phyloP scores from a whole-genome alignment of 2,113 vertebrate genomes.

The Centropus unirufus region DNA sequence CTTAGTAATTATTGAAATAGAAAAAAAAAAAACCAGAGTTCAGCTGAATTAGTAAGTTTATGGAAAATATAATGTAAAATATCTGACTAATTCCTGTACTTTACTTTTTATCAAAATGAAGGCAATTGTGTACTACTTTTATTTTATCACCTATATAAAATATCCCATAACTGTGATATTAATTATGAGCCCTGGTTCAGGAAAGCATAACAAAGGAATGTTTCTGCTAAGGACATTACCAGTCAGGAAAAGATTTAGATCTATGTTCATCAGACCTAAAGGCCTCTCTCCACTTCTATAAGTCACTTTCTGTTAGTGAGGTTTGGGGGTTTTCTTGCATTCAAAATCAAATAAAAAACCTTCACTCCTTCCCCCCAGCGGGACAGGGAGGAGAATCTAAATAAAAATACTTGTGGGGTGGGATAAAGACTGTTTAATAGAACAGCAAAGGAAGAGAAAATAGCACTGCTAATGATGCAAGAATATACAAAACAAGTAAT shows the following conservation, averaged over 20 bases:
- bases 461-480: too few species aligned
- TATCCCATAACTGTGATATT: neutral
- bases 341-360: neutral
- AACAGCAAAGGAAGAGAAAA: too few species aligned
- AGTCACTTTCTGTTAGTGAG: neutral
- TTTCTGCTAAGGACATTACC: neutral
- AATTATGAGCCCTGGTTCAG: neutral
- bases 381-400: too few species aligned
- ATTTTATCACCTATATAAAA: neutral
- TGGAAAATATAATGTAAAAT: neutral
- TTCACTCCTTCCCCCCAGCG: too few species aligned
- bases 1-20: neutral
- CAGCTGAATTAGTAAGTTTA: neutral
- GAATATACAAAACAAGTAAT: too few species aligned
- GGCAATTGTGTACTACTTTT: neutral
- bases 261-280: neutral
- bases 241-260: neutral
- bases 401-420: too few species aligned
- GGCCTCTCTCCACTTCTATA: neutral
- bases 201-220: neutral
- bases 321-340: neutral
- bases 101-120: neutral
- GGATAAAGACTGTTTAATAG: too few species aligned
- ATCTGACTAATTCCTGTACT: neutral
- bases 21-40: fast-evolving